phyloP scores from a whole-genome alignment of 2,113 vertebrate genomes.

The Lampris incognitus region DNA sequence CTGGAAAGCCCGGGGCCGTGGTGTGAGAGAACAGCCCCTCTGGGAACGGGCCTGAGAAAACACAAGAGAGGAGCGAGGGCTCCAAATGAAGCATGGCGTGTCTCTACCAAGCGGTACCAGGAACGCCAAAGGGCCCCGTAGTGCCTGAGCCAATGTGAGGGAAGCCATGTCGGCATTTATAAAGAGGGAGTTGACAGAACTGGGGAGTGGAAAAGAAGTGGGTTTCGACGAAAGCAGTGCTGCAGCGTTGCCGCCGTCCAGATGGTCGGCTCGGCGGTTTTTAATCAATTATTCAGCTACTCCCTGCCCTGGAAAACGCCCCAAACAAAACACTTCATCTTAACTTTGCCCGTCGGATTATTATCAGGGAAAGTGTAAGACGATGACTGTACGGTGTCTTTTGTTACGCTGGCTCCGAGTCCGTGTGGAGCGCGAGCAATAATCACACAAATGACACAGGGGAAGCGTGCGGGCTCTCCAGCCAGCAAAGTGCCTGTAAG shows the following conservation, averaged over 20 bases:
- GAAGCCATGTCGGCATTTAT: constrained; percentile 40
- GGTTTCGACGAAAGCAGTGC: constrained; percentile 48
- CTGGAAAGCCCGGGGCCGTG: constrained; percentile 58
- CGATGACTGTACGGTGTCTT: constrained; percentile 29
- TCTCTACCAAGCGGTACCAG: constrained; percentile 55
- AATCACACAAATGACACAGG: constrained; percentile 63
- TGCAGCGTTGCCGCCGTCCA: constrained; percentile 59
- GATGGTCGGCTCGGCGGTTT: constrained; percentile 74
- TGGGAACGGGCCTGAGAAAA: constrained; percentile 71
- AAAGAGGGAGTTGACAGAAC: constrained; percentile 61
- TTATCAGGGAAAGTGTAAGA: constrained; percentile 27
- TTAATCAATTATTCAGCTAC: constrained; percentile 66
- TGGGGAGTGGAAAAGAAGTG: constrained; percentile 25
- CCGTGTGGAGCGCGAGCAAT: constrained; percentile 50
- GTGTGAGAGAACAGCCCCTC: constrained; percentile 67
- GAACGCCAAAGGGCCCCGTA: constrained; percentile 39
- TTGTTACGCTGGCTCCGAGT: constrained; percentile 46
- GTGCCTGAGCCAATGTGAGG: constrained; percentile 63
- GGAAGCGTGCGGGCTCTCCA: constrained; percentile 37
- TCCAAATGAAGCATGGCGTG: constrained; percentile 49
- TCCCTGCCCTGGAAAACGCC: constrained; percentile 43
- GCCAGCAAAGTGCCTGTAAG: constrained; percentile 45
- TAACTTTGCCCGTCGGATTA: constrained; percentile 29
- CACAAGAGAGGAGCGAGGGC: constrained; percentile 27
- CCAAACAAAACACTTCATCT: constrained; percentile 50